Conservation (phyloP, 2,797 vertebrate genomes). For the Petrocephalus schoutedeni region DNA sequence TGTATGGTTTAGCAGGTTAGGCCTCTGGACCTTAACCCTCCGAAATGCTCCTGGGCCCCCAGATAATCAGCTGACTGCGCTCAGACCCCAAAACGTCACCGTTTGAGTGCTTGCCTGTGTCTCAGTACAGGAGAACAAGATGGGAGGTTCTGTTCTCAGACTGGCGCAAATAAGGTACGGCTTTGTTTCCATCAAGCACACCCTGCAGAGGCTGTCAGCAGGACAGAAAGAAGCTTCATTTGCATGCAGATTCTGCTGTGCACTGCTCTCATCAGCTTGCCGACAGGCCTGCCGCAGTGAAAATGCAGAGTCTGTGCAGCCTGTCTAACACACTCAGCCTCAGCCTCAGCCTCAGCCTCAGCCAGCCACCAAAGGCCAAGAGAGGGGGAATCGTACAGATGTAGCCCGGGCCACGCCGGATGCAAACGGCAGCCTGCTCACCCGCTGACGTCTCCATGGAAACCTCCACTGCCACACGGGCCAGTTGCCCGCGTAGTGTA, state of each 20-base stretch:
- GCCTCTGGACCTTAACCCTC: neutral
- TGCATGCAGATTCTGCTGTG: neutral
- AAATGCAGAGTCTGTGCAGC: neutral
- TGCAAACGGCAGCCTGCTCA: slow-evolving; percentile 20
- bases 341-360: neutral
- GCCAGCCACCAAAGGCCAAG: neutral
- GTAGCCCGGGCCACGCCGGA: neutral
- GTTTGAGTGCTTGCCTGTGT: neutral
- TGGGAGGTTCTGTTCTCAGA: neutral
- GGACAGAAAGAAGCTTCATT: neutral
- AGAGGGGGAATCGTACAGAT: neutral
- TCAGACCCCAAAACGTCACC: neutral
- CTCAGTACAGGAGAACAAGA: neutral
- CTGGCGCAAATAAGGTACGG: neutral
- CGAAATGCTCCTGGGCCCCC: neutral
- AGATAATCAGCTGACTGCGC: neutral
- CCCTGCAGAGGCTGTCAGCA: neutral
- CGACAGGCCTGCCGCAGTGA: neutral
- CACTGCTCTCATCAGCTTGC: neutral
- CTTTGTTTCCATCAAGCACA: neutral
- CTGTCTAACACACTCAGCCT: neutral
- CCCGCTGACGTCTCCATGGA: neutral
- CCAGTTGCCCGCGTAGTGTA: neutral
- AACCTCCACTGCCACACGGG: neutral
- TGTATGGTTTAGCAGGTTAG: neutral